Percentiles rank a stretch among this genome's conserved stretches.
These are phyloP conservation scores for Coelopa pilipes DNA, from an alignment of 2,888 invertebrate species.

Conservation along the genomic window DNA sequence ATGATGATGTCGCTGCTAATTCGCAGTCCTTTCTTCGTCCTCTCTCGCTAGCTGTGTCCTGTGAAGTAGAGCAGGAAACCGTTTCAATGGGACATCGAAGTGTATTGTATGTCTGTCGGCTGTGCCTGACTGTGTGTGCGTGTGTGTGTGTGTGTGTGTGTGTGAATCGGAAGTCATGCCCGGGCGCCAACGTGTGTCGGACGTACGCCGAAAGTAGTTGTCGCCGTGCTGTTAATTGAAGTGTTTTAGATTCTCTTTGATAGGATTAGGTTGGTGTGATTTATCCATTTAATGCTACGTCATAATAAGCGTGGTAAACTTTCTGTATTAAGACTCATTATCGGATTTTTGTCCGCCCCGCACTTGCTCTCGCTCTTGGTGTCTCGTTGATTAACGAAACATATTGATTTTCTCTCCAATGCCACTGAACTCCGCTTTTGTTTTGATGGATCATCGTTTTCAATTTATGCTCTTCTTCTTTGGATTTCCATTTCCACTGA, in stretches of 20 bases:
- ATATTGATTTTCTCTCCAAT: slow-evolving; percentile 5
- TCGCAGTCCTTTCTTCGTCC: slow-evolving; percentile 9
- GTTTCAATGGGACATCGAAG: no score
- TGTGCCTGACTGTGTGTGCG: slow-evolving; percentile 1
- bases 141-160: slow-evolving; percentile 18
- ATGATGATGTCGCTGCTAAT: slow-evolving; percentile 37
- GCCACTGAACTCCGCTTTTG: neutral
- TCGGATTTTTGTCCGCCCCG: no score
- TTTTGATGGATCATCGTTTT: slow-evolving; percentile 60
- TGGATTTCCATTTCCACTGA: slow-evolving; percentile 44
- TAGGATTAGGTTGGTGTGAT: slow-evolving; percentile 22
- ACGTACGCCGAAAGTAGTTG: slow-evolving; percentile 32
- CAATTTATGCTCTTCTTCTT: slow-evolving; percentile 53
- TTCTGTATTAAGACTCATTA: no score
- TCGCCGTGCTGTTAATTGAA: slow-evolving; percentile 25
- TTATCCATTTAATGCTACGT: neutral
- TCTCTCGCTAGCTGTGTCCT: neutral
- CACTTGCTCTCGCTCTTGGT: no score
- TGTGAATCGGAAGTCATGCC: slow-evolving; percentile 10
- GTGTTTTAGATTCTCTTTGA: slow-evolving; percentile 26
- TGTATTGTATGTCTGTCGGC: slow-evolving; percentile 1
- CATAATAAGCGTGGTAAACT: neutral
- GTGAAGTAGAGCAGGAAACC: slow-evolving; percentile 37
- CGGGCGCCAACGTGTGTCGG: slow-evolving; percentile 6
- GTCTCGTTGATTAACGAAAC: neutral